Percentiles rank a stretch among this genome's conserved stretches.
These are phyloP conservation scores for Tribolium castaneum DNA, from an alignment of 1,140 invertebrate genomes.

Conservation along the genomic window DNA sequence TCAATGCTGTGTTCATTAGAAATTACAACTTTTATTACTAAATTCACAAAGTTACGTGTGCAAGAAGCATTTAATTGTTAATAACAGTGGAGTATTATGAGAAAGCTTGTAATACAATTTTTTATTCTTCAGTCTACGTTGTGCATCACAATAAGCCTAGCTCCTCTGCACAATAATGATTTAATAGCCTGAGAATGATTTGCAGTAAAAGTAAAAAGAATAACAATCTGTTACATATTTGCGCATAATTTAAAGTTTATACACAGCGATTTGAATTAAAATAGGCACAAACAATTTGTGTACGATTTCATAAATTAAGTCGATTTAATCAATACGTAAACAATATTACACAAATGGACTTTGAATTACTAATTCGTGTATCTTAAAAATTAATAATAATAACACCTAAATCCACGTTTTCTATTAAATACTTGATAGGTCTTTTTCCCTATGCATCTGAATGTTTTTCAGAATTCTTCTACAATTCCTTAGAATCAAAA, in stretches of 20 bases:
- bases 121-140: conserved; percentile 9
- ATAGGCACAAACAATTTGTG: not conserved
- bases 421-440: too few relatives aligned
- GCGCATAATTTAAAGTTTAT: not conserved
- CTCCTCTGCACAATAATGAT: not conserved
- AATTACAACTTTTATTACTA: conserved; percentile 36
- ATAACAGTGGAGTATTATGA: conserved; percentile 27
- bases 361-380: too few relatives aligned
- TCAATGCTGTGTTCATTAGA: conserved; percentile 31
- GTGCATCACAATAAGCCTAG: conserved; percentile 25
- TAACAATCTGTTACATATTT: conserved; percentile 22
- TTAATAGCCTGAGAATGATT: conserved; percentile 29
- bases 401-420: too few relatives aligned
- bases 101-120: conserved; percentile 34
- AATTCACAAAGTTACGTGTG: conserved; percentile 32
- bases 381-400: too few relatives aligned
- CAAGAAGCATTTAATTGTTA: conserved; percentile 34
- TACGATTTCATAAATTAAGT: too few relatives aligned
- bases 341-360: too few relatives aligned
- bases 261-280: not conserved
- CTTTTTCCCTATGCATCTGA: too few relatives aligned
- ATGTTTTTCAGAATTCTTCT: too few relatives aligned
- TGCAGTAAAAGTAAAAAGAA: conserved; percentile 16
- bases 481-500: too few relatives aligned
- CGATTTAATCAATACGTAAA: too few relatives aligned